Base-by-base conservation (phyloP, 1,140 invertebrate genomes). In the Euschistus heros region DNA sequence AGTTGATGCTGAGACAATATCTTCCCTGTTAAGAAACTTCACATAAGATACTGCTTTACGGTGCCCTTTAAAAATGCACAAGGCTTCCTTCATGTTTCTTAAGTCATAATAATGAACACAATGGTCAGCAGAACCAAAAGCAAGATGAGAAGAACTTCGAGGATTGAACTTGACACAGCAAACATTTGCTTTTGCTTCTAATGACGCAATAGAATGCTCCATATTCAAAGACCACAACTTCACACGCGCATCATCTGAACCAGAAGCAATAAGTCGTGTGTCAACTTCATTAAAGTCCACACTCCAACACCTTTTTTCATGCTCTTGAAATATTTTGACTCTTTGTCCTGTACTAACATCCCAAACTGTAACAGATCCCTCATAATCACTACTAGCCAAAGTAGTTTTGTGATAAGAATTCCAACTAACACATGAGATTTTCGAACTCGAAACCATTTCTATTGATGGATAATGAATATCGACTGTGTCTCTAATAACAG, bases 141-240 rank as follows among this genome's bases (percentile, higher is more conserved):
- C 92, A 27, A 97, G 77, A 73, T 96, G 88, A 70, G 81, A 86
- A 0, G 90, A 86, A 68, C 87, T 92, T 55, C 84, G 80, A 6
- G 94, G 94, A 78, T 94, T 96, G 77, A 98, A 98, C 74, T 95
- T 91, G 2, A 98, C 94, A 78, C 93, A 97, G 76, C 94, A 97
- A 27, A 97, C 92, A 78, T 97, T 95, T 1, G 91, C 92, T 76
- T 92, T 92, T 1, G 91, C 90, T 75, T 94, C 91, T 8, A 96
- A 75, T 18, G 86, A 89, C 2, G 89, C 86, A 10, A 96, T 84
- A 0, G 92, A 96, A 72, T 92, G 85, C 65, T 94, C 91, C 15
- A 82, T 82, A 74, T 92, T 92, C 0, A 93, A 80, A 14, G 91
- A 88, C 91, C 94, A 98, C 3, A 98, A 78, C 77, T 97, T 97